These are phyloP conservation scores for Lynx canadensis DNA, from an alignment of 2,113 vertebrate species.

Conservation along the genomic window DNA sequence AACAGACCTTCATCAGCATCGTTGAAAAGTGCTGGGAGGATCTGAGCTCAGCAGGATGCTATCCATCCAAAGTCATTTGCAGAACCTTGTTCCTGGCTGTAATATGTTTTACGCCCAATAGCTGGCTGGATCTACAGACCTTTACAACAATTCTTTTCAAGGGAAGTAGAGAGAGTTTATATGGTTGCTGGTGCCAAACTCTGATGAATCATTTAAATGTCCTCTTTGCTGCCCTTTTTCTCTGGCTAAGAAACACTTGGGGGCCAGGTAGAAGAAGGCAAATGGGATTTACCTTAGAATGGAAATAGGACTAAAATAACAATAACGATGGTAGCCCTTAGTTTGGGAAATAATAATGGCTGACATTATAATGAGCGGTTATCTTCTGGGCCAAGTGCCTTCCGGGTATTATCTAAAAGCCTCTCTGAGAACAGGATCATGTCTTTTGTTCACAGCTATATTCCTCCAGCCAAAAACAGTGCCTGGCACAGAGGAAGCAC, in stretches of 20 bases:
- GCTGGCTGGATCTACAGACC: neutral
- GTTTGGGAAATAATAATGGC: slow-evolving; percentile 31
- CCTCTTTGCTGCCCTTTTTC: neutral
- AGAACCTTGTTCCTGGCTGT: neutral
- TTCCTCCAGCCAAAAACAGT: neutral
- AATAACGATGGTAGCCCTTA: neutral
- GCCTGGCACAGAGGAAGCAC: neutral
- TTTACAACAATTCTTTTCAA: neutral
- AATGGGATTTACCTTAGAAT: slow-evolving; percentile 16
- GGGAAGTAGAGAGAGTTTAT: neutral
- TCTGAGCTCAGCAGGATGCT: neutral
- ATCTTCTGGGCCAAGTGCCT: neutral
- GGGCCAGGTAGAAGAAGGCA: neutral
- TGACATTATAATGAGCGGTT: neutral
- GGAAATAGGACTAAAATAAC: neutral
- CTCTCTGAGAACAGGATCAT: neutral
- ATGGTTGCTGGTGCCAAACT: neutral
- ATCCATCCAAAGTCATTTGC: neutral
- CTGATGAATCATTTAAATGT: neutral
- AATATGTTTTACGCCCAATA: neutral
- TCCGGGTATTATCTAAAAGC: neutral
- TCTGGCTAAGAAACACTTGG: neutral
- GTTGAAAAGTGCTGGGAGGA: slow-evolving; percentile 1
- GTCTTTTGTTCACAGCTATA: neutral
- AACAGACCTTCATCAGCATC: slow-evolving; percentile 41